phyloP scores from a whole-genome alignment of 2,888 invertebrate genomes.

The Ypsolopha sequella region DNA sequence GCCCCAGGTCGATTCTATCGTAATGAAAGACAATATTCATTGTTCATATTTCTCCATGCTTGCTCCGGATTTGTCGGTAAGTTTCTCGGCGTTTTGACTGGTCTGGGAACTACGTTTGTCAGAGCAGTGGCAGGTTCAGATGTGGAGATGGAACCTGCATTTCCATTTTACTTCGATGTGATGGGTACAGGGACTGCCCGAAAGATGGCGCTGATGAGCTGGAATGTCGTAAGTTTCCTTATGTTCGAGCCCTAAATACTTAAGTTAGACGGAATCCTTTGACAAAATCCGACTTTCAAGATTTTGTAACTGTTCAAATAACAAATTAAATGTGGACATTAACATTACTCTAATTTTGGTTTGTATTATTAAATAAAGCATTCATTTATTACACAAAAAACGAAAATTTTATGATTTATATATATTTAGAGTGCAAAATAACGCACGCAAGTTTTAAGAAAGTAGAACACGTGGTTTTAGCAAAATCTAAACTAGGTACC shows the following conservation, averaged over 20 bases:
- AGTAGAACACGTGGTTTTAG: too few relatives aligned
- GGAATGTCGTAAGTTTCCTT: constrained; percentile 69
- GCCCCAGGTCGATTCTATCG: too few relatives aligned
- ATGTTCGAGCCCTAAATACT: too few relatives aligned
- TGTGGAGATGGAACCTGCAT: constrained; percentile 83
- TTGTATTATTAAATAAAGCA: too few relatives aligned
- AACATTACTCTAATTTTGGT: background rate
- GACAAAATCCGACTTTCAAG: too few relatives aligned
- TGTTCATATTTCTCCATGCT: constrained; percentile 25
- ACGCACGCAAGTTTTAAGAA: too few relatives aligned
- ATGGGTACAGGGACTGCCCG: constrained; percentile 80
- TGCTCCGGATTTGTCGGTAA: constrained; percentile 36
- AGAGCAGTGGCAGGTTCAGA: constrained; percentile 72
- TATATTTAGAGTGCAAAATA: background rate
- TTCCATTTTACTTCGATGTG: constrained; percentile 76
- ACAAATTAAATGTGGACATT: constrained; percentile 8
- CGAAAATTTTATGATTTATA: too few relatives aligned
- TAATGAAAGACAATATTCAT: background rate
- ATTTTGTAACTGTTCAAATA: too few relatives aligned
- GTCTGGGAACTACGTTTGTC: constrained; percentile 46
- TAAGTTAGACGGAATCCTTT: too few relatives aligned
- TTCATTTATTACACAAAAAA: too few relatives aligned
- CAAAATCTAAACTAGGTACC: too few relatives aligned
- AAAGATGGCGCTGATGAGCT: constrained; percentile 74
- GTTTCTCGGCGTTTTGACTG: constrained; percentile 35